Evolutionary conservation across 1,140 invertebrate genomes (phyloP).

Genomic region (Hydropsyche tenuis): DNA sequence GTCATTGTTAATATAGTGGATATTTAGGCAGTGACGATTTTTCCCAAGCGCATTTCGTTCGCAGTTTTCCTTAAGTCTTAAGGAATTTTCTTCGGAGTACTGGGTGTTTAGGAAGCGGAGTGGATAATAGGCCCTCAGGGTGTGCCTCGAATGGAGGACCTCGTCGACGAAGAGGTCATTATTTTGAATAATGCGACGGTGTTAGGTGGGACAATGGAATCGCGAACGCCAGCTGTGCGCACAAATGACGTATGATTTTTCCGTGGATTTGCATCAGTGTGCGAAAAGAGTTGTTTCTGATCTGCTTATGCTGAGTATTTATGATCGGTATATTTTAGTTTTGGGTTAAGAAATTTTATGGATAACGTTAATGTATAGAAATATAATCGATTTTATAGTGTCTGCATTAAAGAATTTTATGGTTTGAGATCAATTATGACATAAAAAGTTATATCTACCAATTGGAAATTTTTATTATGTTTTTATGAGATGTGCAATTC

Average conservation of each 20-base stretch:
- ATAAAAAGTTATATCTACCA: too few species aligned
- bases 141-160: slow-evolving; percentile 49
- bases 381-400: too few species aligned
- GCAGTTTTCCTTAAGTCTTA: background rate
- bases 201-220: slow-evolving; percentile 10
- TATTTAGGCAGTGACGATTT: background rate
- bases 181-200: slow-evolving; percentile 48
- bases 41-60: background rate
- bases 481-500: too few species aligned
- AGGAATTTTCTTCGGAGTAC: background rate
- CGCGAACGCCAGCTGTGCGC: slow-evolving; percentile 9
- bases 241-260: slow-evolving; percentile 13
- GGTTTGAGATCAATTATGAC: too few species aligned
- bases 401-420: too few species aligned
- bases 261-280: too few species aligned
- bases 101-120: slow-evolving; percentile 31
- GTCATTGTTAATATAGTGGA: slow-evolving; percentile 26
- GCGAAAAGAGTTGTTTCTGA: too few species aligned
- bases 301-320: too few species aligned
- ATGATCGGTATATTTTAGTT: too few species aligned
- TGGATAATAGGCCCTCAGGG: slow-evolving; percentile 48
- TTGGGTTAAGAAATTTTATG: too few species aligned
- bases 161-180: slow-evolving; percentile 44
- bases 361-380: too few species aligned
- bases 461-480: too few species aligned